Conservation (phyloP, 2,797 vertebrate genomes). For the Pterois miles region DNA sequence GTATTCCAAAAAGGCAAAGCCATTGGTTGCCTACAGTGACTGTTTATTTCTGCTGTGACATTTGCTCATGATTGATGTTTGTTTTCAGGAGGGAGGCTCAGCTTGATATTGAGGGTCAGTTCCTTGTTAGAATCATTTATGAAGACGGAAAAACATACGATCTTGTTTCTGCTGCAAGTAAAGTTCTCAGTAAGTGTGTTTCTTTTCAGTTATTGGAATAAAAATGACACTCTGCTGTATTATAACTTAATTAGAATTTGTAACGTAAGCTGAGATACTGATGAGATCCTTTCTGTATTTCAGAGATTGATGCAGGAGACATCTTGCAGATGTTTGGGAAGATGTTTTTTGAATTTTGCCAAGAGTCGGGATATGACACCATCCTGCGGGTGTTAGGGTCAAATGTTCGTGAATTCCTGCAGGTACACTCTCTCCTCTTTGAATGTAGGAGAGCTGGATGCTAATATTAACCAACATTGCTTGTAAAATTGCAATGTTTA, state of each 20-base stretch:
- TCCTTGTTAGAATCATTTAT: constrained; percentile 98
- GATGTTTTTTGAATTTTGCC: constrained; percentile 99
- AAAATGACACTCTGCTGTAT: background rate
- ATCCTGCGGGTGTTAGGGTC: constrained; percentile 96
- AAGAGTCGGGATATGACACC: constrained; percentile 98
- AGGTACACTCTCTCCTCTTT: constrained; percentile 83
- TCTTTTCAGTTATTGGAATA: background rate
- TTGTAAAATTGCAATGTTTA: background rate
- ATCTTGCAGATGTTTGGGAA: constrained; percentile 99
- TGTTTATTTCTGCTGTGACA: constrained; percentile 27
- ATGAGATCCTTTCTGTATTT: constrained; percentile 55
- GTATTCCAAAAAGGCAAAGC: constrained; percentile 4
- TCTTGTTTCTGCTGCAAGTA: constrained; percentile 96
- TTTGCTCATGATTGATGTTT: constrained; percentile 45
- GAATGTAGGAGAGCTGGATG: background rate
- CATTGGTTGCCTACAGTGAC: background rate
- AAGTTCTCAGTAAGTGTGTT: constrained; percentile 94
- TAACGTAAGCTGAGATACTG: background rate
- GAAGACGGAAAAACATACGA: constrained; percentile 99
- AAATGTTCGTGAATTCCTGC: constrained; percentile 97
- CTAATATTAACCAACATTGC: background rate
- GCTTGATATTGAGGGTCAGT: constrained; percentile 97
- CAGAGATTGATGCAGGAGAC: constrained; percentile 96
- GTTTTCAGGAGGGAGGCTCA: constrained; percentile 93
- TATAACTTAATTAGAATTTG: background rate